Percentiles rank a stretch among this genome's conserved stretches.
Conservation (phyloP, 2,888 invertebrate species). For the Aleiodes alternator region DNA sequence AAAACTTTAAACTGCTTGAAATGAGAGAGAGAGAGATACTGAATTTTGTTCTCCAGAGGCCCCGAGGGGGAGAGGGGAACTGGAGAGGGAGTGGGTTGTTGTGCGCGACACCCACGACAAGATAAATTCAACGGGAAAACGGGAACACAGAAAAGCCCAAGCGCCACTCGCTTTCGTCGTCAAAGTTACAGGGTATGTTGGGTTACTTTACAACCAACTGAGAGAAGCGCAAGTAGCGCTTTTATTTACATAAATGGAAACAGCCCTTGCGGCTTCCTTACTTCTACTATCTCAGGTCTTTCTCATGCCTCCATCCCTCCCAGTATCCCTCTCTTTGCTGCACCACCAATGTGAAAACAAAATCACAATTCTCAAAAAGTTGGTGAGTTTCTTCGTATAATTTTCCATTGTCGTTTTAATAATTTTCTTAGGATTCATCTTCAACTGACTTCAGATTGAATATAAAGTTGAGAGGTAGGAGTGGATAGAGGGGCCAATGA, state of each 20-base stretch:
- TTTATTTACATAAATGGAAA: slow-evolving; percentile 49
- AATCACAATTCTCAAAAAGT: slow-evolving; percentile 35
- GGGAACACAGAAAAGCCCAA: slow-evolving; percentile 26
- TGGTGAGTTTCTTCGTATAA: slow-evolving; percentile 32
- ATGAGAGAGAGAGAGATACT: slow-evolving; percentile 1
- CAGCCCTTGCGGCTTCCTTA: slow-evolving; percentile 46
- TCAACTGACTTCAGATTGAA: not conserved
- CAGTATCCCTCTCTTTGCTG: not conserved
- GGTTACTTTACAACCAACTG: slow-evolving; percentile 34
- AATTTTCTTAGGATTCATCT: slow-evolving; percentile 16
- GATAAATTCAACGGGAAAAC: slow-evolving; percentile 42
- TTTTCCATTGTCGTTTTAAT: slow-evolving; percentile 34
- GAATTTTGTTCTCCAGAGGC: slow-evolving; percentile 7
- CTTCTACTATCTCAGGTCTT: slow-evolving; percentile 2
- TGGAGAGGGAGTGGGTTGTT: not conserved
- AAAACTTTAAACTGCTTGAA: slow-evolving; percentile 7
- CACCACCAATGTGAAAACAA: not conserved
- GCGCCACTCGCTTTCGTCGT: slow-evolving; percentile 26
- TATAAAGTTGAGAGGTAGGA: not conserved
- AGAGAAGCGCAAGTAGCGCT: slow-evolving; percentile 36
- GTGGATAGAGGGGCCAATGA: too few species aligned
- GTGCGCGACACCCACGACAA: slow-evolving; percentile 44
- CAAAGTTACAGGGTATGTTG: slow-evolving; percentile 44
- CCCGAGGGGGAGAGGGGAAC: slow-evolving; percentile 10
- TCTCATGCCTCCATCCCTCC: not conserved